Base-by-base conservation (phyloP, 2,113 vertebrate genomes). In the Lepidothrix coronata region DNA sequence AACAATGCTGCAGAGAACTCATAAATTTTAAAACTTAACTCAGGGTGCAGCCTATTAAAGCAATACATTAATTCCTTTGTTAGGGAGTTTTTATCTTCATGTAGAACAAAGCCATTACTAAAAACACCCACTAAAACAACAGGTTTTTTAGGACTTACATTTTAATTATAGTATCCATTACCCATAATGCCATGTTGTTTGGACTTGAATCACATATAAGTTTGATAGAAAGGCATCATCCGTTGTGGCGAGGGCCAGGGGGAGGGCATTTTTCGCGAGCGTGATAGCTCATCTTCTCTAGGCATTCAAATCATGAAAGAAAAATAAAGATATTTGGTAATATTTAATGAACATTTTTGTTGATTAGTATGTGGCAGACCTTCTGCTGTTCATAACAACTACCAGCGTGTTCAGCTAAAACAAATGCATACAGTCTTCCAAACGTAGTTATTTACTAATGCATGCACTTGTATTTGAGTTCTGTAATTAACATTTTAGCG, bases 1-100 rank as follows among this genome's bases (percentile, higher is more conserved):
- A 98, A 97, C 97, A 98, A 97, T 97, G 97, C 98, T 97, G 98
- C 94, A 89, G 95, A 97, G 97, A 98, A 97, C 95, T 97, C 98
- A 94, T 97, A 97, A 97, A 97, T 98, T 98, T 97, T 97, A 97
- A 97, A 97, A 97, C 96, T 96, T 97, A 97, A 97, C 97, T 97
- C 95, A 88, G 91, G 71, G 96, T 97, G 77, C 95, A 97, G 96
- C 96, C 97, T 97, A 96, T 97, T 97, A 97, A 97, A 97, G 97
- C 95, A 96, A 94, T 96, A 96, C 95, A 94, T 97, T 97, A 97
- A 96, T 97, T 97, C 97, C 75, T 97, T 96, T 98, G 95, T 97
- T 96, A 95, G 96, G 91, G 96, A 97, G 89, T 93, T 97, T 97
- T 97, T 97, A 96, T 97, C 97, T 97, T 97, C 85, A 25, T 93